Conservation (phyloP, 1,140 invertebrate genomes). For the Proales similis region DNA sequence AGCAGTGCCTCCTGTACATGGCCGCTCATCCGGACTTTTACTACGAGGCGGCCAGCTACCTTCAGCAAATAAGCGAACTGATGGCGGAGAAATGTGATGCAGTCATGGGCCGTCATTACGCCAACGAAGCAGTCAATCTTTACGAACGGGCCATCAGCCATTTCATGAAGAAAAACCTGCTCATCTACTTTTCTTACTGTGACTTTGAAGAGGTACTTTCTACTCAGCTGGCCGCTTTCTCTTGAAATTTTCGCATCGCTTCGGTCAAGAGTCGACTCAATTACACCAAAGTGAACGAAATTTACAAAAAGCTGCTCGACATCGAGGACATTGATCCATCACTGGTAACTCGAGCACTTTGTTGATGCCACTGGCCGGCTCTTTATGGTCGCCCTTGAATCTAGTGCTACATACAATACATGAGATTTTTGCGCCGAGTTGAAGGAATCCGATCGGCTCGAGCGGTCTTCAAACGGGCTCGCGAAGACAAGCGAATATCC, state of each 20-base stretch:
- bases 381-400: too few species aligned
- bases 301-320: conserved; percentile 30
- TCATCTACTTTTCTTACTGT: conserved; percentile 93
- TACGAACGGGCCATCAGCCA: conserved; percentile 77
- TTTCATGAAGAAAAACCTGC: conserved; percentile 78
- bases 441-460: conserved; percentile 95
- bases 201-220: conserved; percentile 81
- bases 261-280: conserved; percentile 12
- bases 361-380: too few species aligned
- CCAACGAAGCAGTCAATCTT: conserved; percentile 83
- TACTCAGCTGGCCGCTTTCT: too few species aligned
- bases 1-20: conserved; percentile 88
- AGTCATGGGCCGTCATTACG: conserved; percentile 71
- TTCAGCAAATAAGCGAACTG: conserved; percentile 10
- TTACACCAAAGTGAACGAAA: conserved; percentile 9
- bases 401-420: conserved; percentile 90
- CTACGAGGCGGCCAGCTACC: conserved; percentile 48
- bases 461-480: conserved; percentile 83
- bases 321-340: conserved; percentile 23
- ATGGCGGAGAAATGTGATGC: conserved; percentile 34
- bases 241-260: background rate
- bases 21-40: conserved; percentile 97
- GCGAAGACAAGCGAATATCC: conserved; percentile 75
- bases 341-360: too few species aligned
- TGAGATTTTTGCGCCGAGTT: conserved; percentile 92